phyloP scores from a whole-genome alignment of 1,140 invertebrate species.

The Mamestra configurata region DNA sequence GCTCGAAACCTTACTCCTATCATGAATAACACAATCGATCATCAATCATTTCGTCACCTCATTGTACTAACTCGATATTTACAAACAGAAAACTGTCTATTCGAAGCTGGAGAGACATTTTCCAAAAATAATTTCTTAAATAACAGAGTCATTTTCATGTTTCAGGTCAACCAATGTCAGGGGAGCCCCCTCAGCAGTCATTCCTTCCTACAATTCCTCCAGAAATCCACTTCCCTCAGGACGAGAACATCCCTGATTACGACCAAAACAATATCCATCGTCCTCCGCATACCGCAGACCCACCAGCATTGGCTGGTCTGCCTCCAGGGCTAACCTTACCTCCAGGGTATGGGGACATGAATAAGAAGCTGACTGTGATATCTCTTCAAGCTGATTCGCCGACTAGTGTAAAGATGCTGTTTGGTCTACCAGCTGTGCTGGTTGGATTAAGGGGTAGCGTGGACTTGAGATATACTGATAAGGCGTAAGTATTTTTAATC shows the following conservation, averaged over 20 bases:
- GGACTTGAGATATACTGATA: constrained; percentile 94
- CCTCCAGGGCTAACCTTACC: constrained; percentile 71
- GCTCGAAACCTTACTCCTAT: background rate
- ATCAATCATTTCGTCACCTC: constrained; percentile 25
- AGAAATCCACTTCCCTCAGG: constrained; percentile 69
- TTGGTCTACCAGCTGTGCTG: constrained; percentile 93
- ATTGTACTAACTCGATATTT: constrained; percentile 21
- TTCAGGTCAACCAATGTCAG: constrained; percentile 67
- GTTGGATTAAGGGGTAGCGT: constrained; percentile 95
- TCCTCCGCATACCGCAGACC: constrained; percentile 65
- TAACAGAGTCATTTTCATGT: constrained; percentile 9
- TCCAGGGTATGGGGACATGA: constrained; percentile 71
- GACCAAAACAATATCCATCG: constrained; percentile 78
- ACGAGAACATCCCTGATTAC: constrained; percentile 72
- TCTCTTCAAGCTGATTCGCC: constrained; percentile 92
- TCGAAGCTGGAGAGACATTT: background rate
- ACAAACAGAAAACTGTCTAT: background rate
- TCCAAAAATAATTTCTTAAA: background rate
- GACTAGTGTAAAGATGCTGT: constrained; percentile 93
- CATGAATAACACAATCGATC: constrained; percentile 10
- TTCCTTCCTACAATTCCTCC: constrained; percentile 82
- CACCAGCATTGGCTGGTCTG: constrained; percentile 62
- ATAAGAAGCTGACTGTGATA: constrained; percentile 89
- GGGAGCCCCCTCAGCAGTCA: constrained; percentile 60
- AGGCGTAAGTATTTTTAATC: constrained; percentile 87